phyloP scores from a whole-genome alignment of 2,797 vertebrate genomes.

The Epinephelus coioides region DNA sequence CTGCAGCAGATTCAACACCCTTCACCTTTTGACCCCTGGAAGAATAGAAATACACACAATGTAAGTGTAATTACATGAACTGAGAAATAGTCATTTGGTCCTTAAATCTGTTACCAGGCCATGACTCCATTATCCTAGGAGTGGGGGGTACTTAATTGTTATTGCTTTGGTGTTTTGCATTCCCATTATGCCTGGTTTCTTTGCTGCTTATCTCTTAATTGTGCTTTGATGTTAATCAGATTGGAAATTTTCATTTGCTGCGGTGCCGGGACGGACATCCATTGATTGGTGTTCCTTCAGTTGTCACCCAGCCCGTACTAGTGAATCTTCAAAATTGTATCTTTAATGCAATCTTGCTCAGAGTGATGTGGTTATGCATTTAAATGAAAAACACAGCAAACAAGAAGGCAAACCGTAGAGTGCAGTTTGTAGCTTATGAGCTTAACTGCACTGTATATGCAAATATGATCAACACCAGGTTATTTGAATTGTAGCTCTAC shows the following conservation, averaged over 20 bases:
- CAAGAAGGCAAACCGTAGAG: slow-evolving; percentile 38
- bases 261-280: slow-evolving; percentile 52
- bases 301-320: slow-evolving; percentile 21
- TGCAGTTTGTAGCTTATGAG: slow-evolving; percentile 27
- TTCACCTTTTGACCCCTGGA: slow-evolving; percentile 54
- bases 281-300: slow-evolving; percentile 66
- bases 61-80: slow-evolving; percentile 69
- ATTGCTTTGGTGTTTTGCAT: slow-evolving; percentile 76
- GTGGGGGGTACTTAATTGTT: slow-evolving; percentile 73
- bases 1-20: slow-evolving; percentile 25
- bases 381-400: slow-evolving; percentile 54
- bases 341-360: slow-evolving; percentile 45
- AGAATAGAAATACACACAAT: slow-evolving; percentile 48
- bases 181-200: slow-evolving; percentile 78
- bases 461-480: slow-evolving; percentile 50
- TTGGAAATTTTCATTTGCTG: slow-evolving; percentile 76
- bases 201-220: slow-evolving; percentile 81
- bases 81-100: slow-evolving; percentile 68
- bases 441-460: slow-evolving; percentile 46
- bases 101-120: slow-evolving; percentile 69
- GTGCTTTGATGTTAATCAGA: slow-evolving; percentile 80
- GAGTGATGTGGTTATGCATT: slow-evolving; percentile 60
- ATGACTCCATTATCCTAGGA: slow-evolving; percentile 70
- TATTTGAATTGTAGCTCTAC: slow-evolving; percentile 43
- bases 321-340: slow-evolving; percentile 58